Evolutionary conservation across 1,140 invertebrate genomes (phyloP).

Genomic region (Drosophila equinoxialis): DNA sequence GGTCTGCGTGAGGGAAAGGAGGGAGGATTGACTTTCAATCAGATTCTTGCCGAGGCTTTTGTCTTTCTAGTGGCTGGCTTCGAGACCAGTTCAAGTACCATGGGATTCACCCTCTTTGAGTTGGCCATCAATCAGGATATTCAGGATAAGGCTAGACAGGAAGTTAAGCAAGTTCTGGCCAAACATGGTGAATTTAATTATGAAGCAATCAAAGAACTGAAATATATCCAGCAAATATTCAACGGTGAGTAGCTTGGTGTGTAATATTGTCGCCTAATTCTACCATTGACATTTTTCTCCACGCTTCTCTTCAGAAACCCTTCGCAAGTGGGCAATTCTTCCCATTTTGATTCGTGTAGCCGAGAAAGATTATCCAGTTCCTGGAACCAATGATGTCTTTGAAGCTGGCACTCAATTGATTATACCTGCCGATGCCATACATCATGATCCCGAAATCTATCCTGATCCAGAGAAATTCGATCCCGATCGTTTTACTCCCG

Average conservation of each 20-base stretch:
- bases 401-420: conserved; percentile 83
- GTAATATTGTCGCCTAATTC: not conserved
- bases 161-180: conserved; percentile 83
- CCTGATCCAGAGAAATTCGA: conserved; percentile 85
- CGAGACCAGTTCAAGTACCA: conserved; percentile 83
- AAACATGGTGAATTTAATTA: conserved; percentile 84
- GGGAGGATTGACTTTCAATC: conserved; percentile 53
- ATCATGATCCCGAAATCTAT: conserved; percentile 84
- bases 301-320: conserved; percentile 75
- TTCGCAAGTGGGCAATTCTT: conserved; percentile 83
- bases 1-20: conserved; percentile 48
- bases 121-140: conserved; percentile 83
- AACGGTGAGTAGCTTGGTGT: conserved; percentile 66
- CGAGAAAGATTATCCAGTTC: conserved; percentile 69
- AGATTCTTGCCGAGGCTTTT: conserved; percentile 84
- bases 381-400: conserved; percentile 68
- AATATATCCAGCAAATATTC: conserved; percentile 84
- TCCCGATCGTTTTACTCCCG: conserved; percentile 86
- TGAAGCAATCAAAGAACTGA: conserved; percentile 85
- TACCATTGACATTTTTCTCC: not conserved
- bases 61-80: conserved; percentile 87
- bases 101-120: conserved; percentile 83
- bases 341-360: conserved; percentile 56
- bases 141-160: conserved; percentile 83
- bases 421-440: conserved; percentile 85